Conservation (phyloP, 2,797 vertebrate species). For the Emys orbicularis region DNA sequence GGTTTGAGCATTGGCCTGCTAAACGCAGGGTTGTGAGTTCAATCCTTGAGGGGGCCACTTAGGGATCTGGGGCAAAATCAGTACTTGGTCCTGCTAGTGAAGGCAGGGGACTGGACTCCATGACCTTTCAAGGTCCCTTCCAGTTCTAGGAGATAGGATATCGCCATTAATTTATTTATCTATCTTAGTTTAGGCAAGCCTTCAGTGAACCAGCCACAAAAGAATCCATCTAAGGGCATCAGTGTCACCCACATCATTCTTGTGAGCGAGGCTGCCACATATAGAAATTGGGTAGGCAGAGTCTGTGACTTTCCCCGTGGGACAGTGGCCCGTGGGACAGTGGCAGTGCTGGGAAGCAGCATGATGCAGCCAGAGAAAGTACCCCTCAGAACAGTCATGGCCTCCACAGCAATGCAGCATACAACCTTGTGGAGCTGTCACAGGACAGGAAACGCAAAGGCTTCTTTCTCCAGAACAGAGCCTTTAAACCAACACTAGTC, state of each 20-base stretch:
- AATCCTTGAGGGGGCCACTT: no score
- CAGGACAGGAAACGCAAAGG: not conserved
- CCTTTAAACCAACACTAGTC: not conserved
- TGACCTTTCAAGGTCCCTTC: no score
- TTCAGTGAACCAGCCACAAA: not conserved
- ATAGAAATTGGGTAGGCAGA: not conserved
- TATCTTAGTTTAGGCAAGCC: not conserved
- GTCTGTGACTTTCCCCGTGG: rapidly evolving
- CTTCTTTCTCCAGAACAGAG: not conserved
- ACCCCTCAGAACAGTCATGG: not conserved
- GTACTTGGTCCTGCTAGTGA: no score
- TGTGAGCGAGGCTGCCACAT: not conserved
- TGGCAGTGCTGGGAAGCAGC: rapidly evolving
- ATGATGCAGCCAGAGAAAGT: not conserved
- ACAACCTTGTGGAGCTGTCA: not conserved
- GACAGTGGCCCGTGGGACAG: rapidly evolving
- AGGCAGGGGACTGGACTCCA: no score
- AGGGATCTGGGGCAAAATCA: no score
- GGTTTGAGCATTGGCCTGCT: no score
- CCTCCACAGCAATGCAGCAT: not conserved
- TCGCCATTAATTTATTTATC: no score
- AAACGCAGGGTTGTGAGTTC: no score
- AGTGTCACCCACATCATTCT: rapidly evolving
- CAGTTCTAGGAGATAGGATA: no score
- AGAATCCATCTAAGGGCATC: not conserved